Base-by-base conservation (phyloP, 1,140 invertebrate species). In the Brachionus sp. region DNA sequence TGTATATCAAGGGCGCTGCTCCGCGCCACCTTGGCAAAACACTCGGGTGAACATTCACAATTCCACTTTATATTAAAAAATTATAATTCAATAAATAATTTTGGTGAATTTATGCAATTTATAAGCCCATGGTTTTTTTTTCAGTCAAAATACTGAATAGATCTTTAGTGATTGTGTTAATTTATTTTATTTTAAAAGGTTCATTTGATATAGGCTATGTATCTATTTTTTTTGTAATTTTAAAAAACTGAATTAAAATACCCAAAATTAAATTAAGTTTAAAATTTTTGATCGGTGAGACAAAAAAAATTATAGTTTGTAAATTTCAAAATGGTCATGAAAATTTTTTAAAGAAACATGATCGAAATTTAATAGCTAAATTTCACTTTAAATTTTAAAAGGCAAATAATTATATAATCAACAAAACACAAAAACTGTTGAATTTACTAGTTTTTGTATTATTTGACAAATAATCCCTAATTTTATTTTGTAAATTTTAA, bases 21-120 rank as follows among this genome's bases (percentile, higher is more conserved):
- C 96, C 96, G 88, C 96, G 90, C 94, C 95, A 98, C 84, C 93
- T 90, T 33, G 96, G 96, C 85, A 98, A 87, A 39, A 98, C 87
- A 89, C 95, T 96, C 10, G 92, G 94, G 89, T 98, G 96, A 1
- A 97, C 86, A 84, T 89, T 89, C 6, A 90, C 84, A 70, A 89
- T 89, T 13, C 95, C 95, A 88, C 94, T 95, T 86, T 46, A 84
- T 13, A 64, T 10, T n/a, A 33, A 68, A 25, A 35, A 33, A 23
- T 64, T 25, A 12, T 2, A 64, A 68, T 37, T 37, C 5, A 68
- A n/a, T 35, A 13, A 57, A 25, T n/a, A 19, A 7, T 6, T 13
- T 57, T 57, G 3, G 9, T 9, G 9, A 19, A n/a, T 19, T 53
- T 25, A 57, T 57, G 16, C 50, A 57, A 57, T 53, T 19, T 19